Evolutionary conservation across 2,888 invertebrate species (phyloP).

Genomic region (Tinea trinotella): DNA sequence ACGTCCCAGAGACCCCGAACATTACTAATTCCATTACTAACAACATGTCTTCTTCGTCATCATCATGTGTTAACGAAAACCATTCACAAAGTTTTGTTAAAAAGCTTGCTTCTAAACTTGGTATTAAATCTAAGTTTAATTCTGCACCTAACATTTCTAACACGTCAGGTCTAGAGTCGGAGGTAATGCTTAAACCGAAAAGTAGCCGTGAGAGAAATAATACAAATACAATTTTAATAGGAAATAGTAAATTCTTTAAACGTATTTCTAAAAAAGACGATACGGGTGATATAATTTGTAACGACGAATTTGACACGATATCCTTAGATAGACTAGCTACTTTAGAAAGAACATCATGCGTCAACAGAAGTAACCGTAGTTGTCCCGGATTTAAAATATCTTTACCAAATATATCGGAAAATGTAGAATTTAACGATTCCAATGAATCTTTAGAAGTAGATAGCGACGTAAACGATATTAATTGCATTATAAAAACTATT

Average conservation of each 20-base stretch:
- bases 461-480: constrained; percentile 36
- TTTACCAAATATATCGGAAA: constrained; percentile 62
- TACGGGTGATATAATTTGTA: constrained; percentile 57
- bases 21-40: constrained; percentile 57
- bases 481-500: constrained; percentile 25
- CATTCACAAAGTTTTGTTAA: constrained; percentile 64
- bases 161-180: constrained; percentile 41
- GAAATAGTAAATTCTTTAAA: constrained; percentile 66
- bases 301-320: constrained; percentile 64
- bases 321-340: constrained; percentile 58
- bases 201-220: constrained; percentile 40
- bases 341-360: constrained; percentile 55
- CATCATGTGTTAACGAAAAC: constrained; percentile 58
- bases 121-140: constrained; percentile 63
- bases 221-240: constrained; percentile 51
- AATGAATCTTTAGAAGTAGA: constrained; percentile 39
- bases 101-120: constrained; percentile 69
- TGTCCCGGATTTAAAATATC: constrained; percentile 65
- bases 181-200: constrained; percentile 46
- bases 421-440: constrained; percentile 54
- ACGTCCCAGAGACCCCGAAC: constrained; percentile 64
- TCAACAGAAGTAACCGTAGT: constrained; percentile 62
- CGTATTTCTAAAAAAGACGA: constrained; percentile 60
- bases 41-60: constrained; percentile 52
- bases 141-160: constrained; percentile 68